Evolutionary conservation across 2,888 invertebrate species (phyloP).

Genomic region (Conops quadrifasciatus): DNA sequence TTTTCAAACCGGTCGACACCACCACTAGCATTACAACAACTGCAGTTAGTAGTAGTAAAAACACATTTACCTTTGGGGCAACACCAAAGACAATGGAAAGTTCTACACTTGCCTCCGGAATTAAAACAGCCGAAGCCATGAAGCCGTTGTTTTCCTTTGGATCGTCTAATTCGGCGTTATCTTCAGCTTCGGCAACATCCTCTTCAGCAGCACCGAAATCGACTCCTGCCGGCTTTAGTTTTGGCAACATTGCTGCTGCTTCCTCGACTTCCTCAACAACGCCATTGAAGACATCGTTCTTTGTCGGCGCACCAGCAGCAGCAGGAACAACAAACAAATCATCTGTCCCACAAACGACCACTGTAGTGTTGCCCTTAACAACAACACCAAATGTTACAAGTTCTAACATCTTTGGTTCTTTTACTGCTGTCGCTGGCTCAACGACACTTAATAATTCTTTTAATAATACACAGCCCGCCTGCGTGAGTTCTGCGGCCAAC

Average conservation of each 20-base stretch:
- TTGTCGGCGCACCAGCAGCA: constrained; percentile 10
- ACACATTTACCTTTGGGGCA: constrained; percentile 30
- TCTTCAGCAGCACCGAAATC: constrained; percentile 30
- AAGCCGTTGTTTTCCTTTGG: constrained; percentile 47
- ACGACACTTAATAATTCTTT: constrained; percentile 31
- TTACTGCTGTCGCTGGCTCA: constrained; percentile 36
- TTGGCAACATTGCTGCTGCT: constrained; percentile 24
- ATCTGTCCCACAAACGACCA: constrained; percentile 26
- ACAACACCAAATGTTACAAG: constrained; percentile 36
- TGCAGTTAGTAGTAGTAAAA: constrained; percentile 12
- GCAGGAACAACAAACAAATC: constrained; percentile 12
- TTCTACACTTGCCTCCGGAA: constrained; percentile 26
- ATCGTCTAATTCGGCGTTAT: not conserved
- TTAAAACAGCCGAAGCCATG: constrained; percentile 39
- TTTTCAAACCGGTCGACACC: constrained; percentile 41
- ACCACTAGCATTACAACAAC: constrained; percentile 7
- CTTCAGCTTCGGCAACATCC: constrained; percentile 14
- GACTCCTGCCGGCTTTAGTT: constrained; percentile 26
- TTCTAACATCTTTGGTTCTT: constrained; percentile 46
- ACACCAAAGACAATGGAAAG: constrained; percentile 29
- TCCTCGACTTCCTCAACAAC: constrained; percentile 27
- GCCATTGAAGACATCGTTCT: constrained; percentile 13
- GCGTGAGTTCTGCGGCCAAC: constrained; percentile 24
- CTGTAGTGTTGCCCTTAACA: constrained; percentile 34
- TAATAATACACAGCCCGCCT: constrained; percentile 31